Conservation (phyloP, 1,140 invertebrate species). For the Oscheius sp. region DNA sequence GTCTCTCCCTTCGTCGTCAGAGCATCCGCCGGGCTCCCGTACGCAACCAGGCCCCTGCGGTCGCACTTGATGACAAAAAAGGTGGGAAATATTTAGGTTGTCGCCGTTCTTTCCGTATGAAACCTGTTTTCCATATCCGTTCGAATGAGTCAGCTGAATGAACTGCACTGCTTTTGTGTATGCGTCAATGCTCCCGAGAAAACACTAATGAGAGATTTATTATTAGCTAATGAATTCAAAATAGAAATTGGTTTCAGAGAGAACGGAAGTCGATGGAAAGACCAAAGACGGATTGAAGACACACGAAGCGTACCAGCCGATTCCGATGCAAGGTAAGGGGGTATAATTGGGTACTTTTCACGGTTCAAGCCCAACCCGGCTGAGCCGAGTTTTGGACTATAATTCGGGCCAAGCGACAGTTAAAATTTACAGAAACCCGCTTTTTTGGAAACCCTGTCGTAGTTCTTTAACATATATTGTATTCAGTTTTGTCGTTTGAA, state of each 20-base stretch:
- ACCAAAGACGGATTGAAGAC: slow-evolving; percentile 17
- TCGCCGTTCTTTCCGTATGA: neutral
- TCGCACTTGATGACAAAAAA: neutral
- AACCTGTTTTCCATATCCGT: neutral
- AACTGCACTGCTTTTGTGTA: neutral
- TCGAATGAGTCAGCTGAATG: neutral
- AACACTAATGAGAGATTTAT: neutral
- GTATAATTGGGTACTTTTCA: too few species aligned
- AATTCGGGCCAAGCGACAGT: too few species aligned
- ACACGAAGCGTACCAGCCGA: neutral
- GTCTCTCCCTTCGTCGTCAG: neutral
- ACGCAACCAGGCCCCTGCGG: neutral
- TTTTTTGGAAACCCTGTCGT: too few species aligned
- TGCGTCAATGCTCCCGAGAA: neutral
- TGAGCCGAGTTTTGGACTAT: too few species aligned
- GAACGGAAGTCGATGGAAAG: neutral
- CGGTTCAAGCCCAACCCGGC: too few species aligned
- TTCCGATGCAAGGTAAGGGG: neutral
- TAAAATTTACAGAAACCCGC: too few species aligned
- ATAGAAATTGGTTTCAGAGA: neutral
- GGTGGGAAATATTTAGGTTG: neutral
- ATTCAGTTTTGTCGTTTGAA: too few species aligned
- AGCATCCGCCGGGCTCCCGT: slow-evolving; percentile 23
- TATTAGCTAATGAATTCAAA: neutral
- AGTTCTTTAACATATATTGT: too few species aligned